Evolutionary conservation across 2,888 invertebrate species (phyloP), one percentile per base, ranked within the genome.

Genomic region (Cataglyphis albicans): DNA sequence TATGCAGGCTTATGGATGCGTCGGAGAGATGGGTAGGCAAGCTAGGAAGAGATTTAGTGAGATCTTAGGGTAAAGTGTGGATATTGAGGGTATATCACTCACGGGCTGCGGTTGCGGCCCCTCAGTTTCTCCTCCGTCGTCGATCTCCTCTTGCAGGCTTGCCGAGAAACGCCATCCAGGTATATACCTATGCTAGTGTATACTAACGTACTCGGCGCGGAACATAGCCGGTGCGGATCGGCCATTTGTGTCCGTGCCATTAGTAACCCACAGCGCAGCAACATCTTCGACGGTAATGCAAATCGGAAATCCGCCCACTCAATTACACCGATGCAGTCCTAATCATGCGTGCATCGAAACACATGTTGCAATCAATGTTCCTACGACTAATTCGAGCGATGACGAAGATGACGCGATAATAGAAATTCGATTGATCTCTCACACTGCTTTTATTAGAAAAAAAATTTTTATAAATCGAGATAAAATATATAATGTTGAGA

Each of bases 61-160:
- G 92, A 93, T 93, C 91, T 93, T 90, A 89, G 90, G 89, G 91
- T 93, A 91, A 93, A 92, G 92, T 93, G 93, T 93, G 91, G 92
- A 93, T 93, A 93, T 93, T 92, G 93, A 92, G 93, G 93, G 92
- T 92, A 92, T 93, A 93, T 93, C 92, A 93, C 92, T 93, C 93
- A 93, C 91, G 89, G 88, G 87, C 80, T 91, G 93, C 85, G 93
- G 93, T 93, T 90, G 84, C 90, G 86, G 87, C 88, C 87, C 84
- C 85, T 75, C 82, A 35, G 65, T 57, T 35, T 64, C 32, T 65
- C 25, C 52, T 44, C 44, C 75, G 21, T 67, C 63, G 35, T 64
- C 80, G 63, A 76, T 61, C 61, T 32, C 65, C 83, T 83, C 48
- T 18, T 12, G 55, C 68, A 44, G 81, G 82, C 75, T 86, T 84